phyloP scores from a whole-genome alignment of 2,888 invertebrate genomes.

The Plagodis pulveraria region DNA sequence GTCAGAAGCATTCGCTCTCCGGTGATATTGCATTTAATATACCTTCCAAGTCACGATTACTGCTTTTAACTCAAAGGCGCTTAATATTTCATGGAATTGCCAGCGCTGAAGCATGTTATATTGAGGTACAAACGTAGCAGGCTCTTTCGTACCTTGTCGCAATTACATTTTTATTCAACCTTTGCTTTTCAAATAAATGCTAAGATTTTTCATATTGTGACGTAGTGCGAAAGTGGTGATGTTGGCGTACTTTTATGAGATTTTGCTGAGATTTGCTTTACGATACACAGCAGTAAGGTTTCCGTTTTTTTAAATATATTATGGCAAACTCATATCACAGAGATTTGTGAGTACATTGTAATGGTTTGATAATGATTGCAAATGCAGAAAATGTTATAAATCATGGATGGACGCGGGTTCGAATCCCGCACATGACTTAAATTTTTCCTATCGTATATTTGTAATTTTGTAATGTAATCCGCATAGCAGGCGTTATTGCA shows the following conservation, averaged over 20 bases:
- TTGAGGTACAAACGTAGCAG: not conserved
- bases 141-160: conserved; percentile 5
- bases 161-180: not conserved
- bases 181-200: not conserved
- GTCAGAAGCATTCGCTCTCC: not conserved
- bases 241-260: not conserved
- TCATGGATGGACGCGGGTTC: no score
- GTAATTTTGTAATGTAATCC: no score
- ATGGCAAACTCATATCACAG: not conserved
- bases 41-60: conserved; percentile 10
- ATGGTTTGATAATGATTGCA: no score
- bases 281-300: conserved; percentile 6
- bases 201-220: not conserved
- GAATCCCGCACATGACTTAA: no score
- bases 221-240: not conserved
- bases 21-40: conserved; percentile 8
- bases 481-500: no score
- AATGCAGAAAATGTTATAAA: no score
- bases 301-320: conserved; percentile 1
- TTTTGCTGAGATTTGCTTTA: conserved; percentile 6
- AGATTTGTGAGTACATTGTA: not conserved
- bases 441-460: no score
- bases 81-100: conserved; percentile 34
- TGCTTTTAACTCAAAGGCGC: conserved; percentile 12
- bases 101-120: conserved; percentile 8